Evolutionary conservation across 1,140 invertebrate genomes (phyloP).

Genomic region (Oppia nitens): DNA sequence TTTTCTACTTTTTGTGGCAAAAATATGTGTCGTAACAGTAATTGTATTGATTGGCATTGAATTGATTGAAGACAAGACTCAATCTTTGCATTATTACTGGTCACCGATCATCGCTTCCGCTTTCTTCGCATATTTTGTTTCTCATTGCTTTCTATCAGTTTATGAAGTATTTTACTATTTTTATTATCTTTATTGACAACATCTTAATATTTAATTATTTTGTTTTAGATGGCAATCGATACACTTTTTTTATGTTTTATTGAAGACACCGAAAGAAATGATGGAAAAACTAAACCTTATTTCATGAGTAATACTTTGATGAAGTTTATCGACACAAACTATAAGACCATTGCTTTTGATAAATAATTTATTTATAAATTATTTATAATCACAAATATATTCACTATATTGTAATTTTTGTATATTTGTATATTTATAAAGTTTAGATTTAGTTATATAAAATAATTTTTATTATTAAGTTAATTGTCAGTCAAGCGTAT

Average conservation of each 20-base stretch:
- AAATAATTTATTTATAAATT: too few species aligned
- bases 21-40: conserved; percentile 63
- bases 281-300: conserved; percentile 49
- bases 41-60: conserved; percentile 48
- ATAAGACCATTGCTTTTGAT: conserved; percentile 1
- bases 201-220: conserved; percentile 10
- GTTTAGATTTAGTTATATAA: too few species aligned
- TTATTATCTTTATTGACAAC: not conserved
- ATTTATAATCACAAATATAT: too few species aligned
- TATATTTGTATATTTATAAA: too few species aligned
- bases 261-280: conserved; percentile 59
- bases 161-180: conserved; percentile 54
- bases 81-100: conserved; percentile 46
- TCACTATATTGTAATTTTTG: too few species aligned
- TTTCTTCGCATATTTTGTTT: conserved; percentile 77
- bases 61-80: conserved; percentile 42
- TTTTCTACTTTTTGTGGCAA: conserved; percentile 81
- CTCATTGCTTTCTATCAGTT: conserved; percentile 75
- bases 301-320: conserved; percentile 55
- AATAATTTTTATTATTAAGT: too few species aligned
- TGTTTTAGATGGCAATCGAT: conserved; percentile 74
- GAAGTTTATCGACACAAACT: conserved; percentile 24
- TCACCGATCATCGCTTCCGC: conserved; percentile 69
- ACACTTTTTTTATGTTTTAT: conserved; percentile 86
- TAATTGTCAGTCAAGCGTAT: too few species aligned